Conservation (phyloP, 2,888 invertebrate genomes). For the Hirtodrosophila alboralis region DNA sequence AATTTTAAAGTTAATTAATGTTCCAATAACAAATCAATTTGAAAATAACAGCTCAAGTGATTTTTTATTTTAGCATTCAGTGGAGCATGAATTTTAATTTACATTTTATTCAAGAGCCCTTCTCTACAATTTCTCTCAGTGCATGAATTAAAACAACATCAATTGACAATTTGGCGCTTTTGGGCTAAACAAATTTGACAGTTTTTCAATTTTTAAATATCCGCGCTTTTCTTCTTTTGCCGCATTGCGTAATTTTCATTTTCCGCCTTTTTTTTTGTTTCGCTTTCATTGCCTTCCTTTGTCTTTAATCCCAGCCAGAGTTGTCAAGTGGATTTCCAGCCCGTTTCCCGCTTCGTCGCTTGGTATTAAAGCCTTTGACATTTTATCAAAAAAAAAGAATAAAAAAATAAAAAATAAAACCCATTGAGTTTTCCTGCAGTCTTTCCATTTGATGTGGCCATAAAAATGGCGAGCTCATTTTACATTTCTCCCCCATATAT, state of each 20-base stretch:
- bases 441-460: conserved; percentile 74
- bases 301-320: conserved; percentile 41
- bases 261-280: conserved; percentile 40
- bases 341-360: conserved; percentile 37
- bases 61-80: too few relatives aligned
- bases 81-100: too few relatives aligned
- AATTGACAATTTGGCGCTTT: conserved; percentile 41
- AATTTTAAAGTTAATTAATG: too few relatives aligned
- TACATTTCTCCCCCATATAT: conserved; percentile 27
- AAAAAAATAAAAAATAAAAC: conserved; percentile 35
- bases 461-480: conserved; percentile 72
- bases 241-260: conserved; percentile 50
- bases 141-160: conserved; percentile 24
- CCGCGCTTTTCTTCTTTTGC: conserved; percentile 47
- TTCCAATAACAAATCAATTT: too few relatives aligned
- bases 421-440: conserved; percentile 47
- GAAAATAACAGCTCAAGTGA: too few relatives aligned
- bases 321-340: conserved; percentile 64
- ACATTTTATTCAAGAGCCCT: too few relatives aligned
- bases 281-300: conserved; percentile 61
- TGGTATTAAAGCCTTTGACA: conserved; percentile 72
- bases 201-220: conserved; percentile 30
- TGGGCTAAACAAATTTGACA: conserved; percentile 21
- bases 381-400: conserved; percentile 67
- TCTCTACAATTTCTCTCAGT: too few relatives aligned